Conservation (phyloP, 2,888 invertebrate genomes). For the Desoria tigrina region DNA sequence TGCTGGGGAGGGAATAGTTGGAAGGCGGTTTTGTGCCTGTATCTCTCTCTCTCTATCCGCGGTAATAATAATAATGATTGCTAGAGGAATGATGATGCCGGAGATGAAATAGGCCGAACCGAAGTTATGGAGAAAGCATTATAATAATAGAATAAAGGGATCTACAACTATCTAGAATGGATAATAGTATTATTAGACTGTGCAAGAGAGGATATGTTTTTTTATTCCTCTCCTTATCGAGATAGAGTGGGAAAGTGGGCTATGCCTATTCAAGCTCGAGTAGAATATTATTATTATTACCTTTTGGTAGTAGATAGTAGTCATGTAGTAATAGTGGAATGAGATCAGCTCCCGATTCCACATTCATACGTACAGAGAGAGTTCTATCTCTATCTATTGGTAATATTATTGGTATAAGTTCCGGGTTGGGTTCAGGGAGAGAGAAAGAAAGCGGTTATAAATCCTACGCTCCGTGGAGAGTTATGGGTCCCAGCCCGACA, state of each 20-base stretch:
- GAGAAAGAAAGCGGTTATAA: slow-evolving; percentile 42
- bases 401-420: too few species aligned
- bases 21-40: too few species aligned
- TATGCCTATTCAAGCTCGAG: not conserved
- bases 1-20: not conserved
- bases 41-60: not conserved
- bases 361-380: too few species aligned
- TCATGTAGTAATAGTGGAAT: too few species aligned
- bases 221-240: too few species aligned
- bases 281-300: slow-evolving; percentile 3
- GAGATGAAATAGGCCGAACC: slow-evolving; percentile 11
- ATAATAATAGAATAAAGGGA: slow-evolving; percentile 11
- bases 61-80: slow-evolving; percentile 30
- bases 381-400: too few species aligned
- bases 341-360: too few species aligned
- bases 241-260: slow-evolving; percentile 25
- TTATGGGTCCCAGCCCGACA: slow-evolving; percentile 49
- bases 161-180: not conserved
- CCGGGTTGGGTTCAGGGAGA: too few species aligned
- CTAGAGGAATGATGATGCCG: slow-evolving; percentile 12
- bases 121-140: not conserved
- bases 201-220: too few species aligned
- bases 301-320: too few species aligned
- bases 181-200: slow-evolving; percentile 5
- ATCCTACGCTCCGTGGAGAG: slow-evolving; percentile 46